Base-by-base conservation (phyloP, 2,888 invertebrate species). In the Dasypolia templi region DNA sequence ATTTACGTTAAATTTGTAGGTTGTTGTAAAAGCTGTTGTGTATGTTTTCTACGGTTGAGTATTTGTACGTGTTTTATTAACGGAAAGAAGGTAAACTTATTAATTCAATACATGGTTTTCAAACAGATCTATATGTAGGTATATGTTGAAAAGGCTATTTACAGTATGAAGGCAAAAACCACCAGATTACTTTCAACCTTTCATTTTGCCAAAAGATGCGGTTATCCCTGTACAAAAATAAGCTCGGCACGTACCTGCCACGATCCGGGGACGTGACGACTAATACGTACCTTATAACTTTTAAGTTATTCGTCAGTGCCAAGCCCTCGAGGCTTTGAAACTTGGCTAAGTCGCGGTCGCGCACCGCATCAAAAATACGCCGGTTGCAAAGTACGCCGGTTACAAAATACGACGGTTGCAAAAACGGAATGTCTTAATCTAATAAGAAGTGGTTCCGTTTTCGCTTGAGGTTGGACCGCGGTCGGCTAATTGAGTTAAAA, bases 351-450 rank as follows among this genome's bases (percentile, higher is more conserved):
- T 88, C 88, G 92, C 81, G 91, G 92, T 91, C 86, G 86, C 85
- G 70, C 81, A 82, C 90, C 91, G 89, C 90, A 90, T 88, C 91
- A 91, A 92, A 91, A 91, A 91, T 90, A 91, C 83, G 86, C 87
- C 84, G 88, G 86, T 87, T 87, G 79, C 77, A 79, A 87, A 87
- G 86, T 82, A 67, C 74, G 53, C 66, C 51, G 51, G 86, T 87
- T 86, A 79, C 78, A 80, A 87, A 87, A 86, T 81, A 72, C 76
- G 65, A 65, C 53, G 39, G 64, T 65, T 53, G 46, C 80, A 82
- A 82, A 82, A 75, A 83, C 75, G 67, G 76, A 82, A 85, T 75
- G 82, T 86, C 81, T 82, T 85, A 83, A 86, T 89, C 82, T 84
- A 84, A 89, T 80, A 77, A 79, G 86, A 88, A 88, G 77, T 76